Percentiles rank a stretch among this genome's conserved stretches.
Evolutionary conservation across 2,888 invertebrate genomes (phyloP).

Genomic region (Mythimna ferrago): DNA sequence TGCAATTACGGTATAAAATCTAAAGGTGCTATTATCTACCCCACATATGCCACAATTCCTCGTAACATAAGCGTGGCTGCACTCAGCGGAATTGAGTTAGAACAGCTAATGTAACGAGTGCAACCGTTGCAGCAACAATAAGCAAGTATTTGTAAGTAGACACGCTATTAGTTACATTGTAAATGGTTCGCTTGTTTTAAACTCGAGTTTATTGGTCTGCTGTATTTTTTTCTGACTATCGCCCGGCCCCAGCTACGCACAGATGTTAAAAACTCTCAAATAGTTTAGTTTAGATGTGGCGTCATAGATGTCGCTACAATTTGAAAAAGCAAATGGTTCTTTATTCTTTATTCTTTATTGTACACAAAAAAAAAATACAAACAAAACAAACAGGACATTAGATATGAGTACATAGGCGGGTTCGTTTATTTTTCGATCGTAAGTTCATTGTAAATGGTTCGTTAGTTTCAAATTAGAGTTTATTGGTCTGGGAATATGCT

Average conservation of each 20-base stretch:
- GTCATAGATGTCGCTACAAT: no score
- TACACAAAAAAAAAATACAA: no score
- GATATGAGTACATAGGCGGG: no score
- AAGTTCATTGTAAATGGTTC: background rate
- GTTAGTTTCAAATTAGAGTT: background rate
- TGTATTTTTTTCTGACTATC: background rate
- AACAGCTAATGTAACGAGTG: constrained; percentile 16
- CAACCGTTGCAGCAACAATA: constrained; percentile 15
- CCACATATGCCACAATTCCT: background rate
- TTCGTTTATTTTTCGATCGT: no score
- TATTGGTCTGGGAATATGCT: background rate
- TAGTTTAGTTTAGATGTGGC: no score
- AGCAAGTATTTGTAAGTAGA: constrained; percentile 10
- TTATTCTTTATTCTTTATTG: no score
- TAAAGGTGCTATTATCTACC: background rate
- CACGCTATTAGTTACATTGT: constrained; percentile 8
- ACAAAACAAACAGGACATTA: no score
- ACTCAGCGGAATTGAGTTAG: constrained; percentile 35
- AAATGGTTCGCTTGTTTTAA: background rate
- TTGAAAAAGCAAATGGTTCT: no score
- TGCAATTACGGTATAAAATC: background rate
- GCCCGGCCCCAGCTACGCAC: no score
- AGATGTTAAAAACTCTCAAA: no score
- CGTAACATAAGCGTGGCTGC: constrained; percentile 15
- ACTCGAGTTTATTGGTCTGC: constrained; percentile 11